These are phyloP conservation scores for Drosophila pseudotalamancana DNA, from an alignment of 2,888 invertebrate species.

Conservation along the genomic window DNA sequence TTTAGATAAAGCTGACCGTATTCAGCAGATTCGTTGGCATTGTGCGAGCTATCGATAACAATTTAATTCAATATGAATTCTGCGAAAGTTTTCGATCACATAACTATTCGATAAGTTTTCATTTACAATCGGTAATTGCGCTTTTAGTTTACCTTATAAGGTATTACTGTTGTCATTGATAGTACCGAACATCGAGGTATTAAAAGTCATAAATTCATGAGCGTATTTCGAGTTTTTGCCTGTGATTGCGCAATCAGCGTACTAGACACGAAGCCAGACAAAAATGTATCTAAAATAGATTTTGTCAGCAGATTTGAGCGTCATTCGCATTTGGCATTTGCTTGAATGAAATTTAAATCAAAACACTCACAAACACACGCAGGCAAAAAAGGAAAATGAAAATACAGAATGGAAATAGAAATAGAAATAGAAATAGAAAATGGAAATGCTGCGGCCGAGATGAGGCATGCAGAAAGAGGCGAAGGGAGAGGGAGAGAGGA, in stretches of 20 bases:
- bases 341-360: constrained; percentile 51
- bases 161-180: background rate
- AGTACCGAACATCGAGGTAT: background rate
- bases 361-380: constrained; percentile 10
- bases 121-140: too few species aligned
- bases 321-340: constrained; percentile 42
- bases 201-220: background rate
- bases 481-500: background rate
- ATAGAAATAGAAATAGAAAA: constrained; percentile 37
- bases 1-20: too few species aligned
- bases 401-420: constrained; percentile 37
- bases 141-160: background rate
- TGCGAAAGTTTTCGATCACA: too few species aligned
- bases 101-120: too few species aligned
- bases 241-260: background rate
- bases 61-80: too few species aligned
- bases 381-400: constrained; percentile 6
- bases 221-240: background rate
- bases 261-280: constrained; percentile 6
- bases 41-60: too few species aligned
- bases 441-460: constrained; percentile 19
- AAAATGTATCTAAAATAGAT: constrained; percentile 1
- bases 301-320: constrained; percentile 35
- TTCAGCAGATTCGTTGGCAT: too few species aligned
- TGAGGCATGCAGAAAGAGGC: background rate